phyloP scores from a whole-genome alignment of 2,888 invertebrate genomes.

The Nemoura dubitans region DNA sequence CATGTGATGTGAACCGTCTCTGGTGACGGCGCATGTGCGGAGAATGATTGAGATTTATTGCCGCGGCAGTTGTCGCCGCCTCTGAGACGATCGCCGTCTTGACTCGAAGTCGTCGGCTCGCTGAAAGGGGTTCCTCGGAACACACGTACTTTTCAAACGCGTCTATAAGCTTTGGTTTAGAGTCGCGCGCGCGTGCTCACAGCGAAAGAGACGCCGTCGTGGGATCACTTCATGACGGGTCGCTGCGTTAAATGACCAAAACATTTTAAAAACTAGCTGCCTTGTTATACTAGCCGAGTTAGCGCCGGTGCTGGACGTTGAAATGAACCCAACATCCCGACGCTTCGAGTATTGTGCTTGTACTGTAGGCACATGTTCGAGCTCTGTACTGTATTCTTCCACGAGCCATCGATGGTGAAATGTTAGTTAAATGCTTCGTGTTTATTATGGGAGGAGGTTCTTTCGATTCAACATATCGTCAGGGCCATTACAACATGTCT shows the following conservation, averaged over 20 bases:
- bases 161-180: neutral
- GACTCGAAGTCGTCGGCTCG: neutral
- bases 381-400: too few relatives aligned
- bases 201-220: too few relatives aligned
- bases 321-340: too few relatives aligned
- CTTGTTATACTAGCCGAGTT: too few relatives aligned
- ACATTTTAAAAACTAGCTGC: too few relatives aligned
- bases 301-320: too few relatives aligned
- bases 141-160: too few relatives aligned
- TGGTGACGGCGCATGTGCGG: neutral
- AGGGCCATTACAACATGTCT: neutral
- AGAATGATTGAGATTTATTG: conserved; percentile 24
- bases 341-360: too few relatives aligned
- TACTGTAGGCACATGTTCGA: too few relatives aligned
- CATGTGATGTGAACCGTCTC: neutral
- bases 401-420: neutral
- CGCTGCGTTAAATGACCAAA: too few relatives aligned
- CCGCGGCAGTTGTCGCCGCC: neutral
- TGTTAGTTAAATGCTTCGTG: neutral
- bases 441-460: neutral
- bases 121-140: neutral
- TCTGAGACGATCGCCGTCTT: neutral
- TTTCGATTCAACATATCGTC: neutral
- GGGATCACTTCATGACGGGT: too few relatives aligned
- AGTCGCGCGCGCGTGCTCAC: neutral